Conservation (phyloP, 2,888 invertebrate genomes). For the Entomobrya proxima region DNA sequence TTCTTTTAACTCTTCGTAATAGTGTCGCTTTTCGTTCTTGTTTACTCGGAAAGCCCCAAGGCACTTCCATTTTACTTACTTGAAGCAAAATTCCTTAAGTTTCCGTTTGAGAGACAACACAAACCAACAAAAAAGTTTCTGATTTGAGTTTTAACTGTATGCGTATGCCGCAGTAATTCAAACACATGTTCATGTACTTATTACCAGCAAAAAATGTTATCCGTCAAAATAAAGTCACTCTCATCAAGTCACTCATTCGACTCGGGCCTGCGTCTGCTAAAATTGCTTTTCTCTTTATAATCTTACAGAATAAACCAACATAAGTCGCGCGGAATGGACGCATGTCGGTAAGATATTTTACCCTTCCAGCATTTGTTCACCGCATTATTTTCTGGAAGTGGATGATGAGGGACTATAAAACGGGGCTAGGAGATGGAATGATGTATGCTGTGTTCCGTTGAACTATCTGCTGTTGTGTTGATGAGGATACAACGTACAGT, state of each 20-base stretch:
- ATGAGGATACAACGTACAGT: neutral
- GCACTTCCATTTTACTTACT: neutral
- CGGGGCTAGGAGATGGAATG: neutral
- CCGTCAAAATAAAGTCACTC: constrained; percentile 34
- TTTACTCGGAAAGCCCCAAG: too few relatives aligned
- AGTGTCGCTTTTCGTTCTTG: neutral
- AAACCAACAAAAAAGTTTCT: too few relatives aligned
- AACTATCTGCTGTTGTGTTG: too few relatives aligned
- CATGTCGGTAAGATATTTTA: neutral
- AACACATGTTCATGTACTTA: neutral
- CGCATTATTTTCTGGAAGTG: neutral
- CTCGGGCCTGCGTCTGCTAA: too few relatives aligned
- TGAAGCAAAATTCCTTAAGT: constrained; percentile 28
- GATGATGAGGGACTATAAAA: neutral
- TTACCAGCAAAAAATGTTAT: constrained; percentile 5
- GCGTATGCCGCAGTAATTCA: constrained; percentile 22
- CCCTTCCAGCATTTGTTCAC: neutral
- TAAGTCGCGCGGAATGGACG: too few relatives aligned
- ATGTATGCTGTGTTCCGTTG: too few relatives aligned
- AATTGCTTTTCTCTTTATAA: too few relatives aligned
- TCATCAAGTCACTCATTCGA: neutral
- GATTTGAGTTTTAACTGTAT: constrained; percentile 24
- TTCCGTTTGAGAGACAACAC: too few relatives aligned
- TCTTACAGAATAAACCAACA: too few relatives aligned
- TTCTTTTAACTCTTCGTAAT: neutral